Base-by-base conservation (phyloP, 2,113 vertebrate genomes). In the Phoxinus phoxinus region DNA sequence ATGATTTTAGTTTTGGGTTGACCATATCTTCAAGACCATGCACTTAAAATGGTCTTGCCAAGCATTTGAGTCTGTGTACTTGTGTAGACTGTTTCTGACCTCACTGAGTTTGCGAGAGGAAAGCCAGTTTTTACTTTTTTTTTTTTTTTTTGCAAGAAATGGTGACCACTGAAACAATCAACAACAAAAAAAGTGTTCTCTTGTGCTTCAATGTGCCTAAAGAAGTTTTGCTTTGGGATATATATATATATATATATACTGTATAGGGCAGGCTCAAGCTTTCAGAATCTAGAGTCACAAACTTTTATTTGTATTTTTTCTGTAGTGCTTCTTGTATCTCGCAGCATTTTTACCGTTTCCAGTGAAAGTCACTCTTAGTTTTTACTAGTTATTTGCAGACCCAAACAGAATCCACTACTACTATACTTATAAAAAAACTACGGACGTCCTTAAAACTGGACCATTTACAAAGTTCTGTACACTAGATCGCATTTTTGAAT, bases 181-280 rank as follows among this genome's bases (percentile, higher is more conserved):
- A 53, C 6, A 48, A 46, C 56, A 85, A 56, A 37, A 59, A 59
- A 79, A 87, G 63, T 84, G 76, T 84, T 84, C 15, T 84, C 15
- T 77, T 77, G 78, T 23, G 63, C 35, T 86, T 87, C 44, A 51
- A 73, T 44, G 81, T 81, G 86, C 88, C 81, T 82, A 81, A 72
- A 76, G 73, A 78, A 10, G 56, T 56, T 63, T 76, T 65, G 25
- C 61, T 75, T 80, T 74, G 73, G 30, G 71, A 76, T 63, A 61
- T 80, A 63, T 4, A 25, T 53, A 19, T 48, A 76, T 63, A 61
- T 80, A 63, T 4, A 25, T 53, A 19, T 48, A 48, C 13, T 41
- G n/a, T 41, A 41, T 63, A 17, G 17, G 69, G n/a, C 65, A 79
- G 69, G 15, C 32, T 83, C 12, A 75, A 56, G 27, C 65, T 67